Conservation (phyloP, 2,113 vertebrate species). For the Istiophorus platypterus region DNA sequence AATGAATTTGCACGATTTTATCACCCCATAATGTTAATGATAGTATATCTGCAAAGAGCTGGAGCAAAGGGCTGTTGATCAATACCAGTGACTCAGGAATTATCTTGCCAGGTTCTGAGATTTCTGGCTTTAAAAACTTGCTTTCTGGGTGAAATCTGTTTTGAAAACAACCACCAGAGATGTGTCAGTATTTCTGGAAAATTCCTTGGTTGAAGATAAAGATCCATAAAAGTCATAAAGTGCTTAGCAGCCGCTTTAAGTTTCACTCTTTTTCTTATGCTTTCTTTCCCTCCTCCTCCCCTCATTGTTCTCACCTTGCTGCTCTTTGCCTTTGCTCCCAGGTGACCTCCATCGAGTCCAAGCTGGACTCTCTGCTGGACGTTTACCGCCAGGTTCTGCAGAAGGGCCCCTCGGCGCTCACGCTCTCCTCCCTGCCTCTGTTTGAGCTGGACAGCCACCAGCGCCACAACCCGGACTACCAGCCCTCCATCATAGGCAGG, state of each 20-base stretch:
- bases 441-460: conserved; percentile 90
- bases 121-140: conserved; percentile 1
- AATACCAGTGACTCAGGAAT: background rate
- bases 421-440: conserved; percentile 91
- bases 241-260: background rate
- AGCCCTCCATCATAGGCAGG: conserved; percentile 89
- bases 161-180: background rate
- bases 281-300: conserved; percentile 38
- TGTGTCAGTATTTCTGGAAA: background rate
- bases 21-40: background rate
- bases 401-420: conserved; percentile 91
- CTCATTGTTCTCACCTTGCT: background rate
- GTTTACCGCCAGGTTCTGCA: conserved; percentile 95
- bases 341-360: conserved; percentile 99
- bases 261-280: background rate
- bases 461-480: conserved; percentile 89
- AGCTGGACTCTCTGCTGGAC: conserved; percentile 95
- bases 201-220: background rate
- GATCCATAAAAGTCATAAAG: background rate
- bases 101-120: background rate
- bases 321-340: conserved; percentile 54
- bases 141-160: background rate
- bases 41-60: background rate
- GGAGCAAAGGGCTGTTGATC: background rate
- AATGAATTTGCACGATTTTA: background rate